phyloP scores from a whole-genome alignment of 2,888 invertebrate genomes.

The Cactoblastis cactorum region DNA sequence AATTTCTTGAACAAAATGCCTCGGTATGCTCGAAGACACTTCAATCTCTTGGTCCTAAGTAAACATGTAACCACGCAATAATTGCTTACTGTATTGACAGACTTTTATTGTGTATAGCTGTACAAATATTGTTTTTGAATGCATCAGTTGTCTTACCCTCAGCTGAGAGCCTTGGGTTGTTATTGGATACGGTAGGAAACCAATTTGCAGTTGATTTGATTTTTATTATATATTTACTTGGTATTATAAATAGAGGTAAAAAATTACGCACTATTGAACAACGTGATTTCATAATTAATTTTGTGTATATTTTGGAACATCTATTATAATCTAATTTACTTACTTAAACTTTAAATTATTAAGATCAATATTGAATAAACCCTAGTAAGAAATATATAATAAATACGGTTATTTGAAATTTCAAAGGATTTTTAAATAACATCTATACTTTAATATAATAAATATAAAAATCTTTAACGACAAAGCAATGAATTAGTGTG shows the following conservation, averaged over 20 bases:
- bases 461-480: too few relatives aligned
- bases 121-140: constrained; percentile 73
- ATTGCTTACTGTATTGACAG: constrained; percentile 74
- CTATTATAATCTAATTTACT: too few relatives aligned
- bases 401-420: too few relatives aligned
- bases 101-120: constrained; percentile 76
- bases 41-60: constrained; percentile 76
- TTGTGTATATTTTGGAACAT: too few relatives aligned
- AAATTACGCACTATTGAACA: too few relatives aligned
- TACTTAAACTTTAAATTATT: too few relatives aligned
- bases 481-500: too few relatives aligned
- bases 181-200: constrained; percentile 52
- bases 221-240: constrained; percentile 39
- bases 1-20: constrained; percentile 65
- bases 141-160: constrained; percentile 71
- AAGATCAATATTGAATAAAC: too few relatives aligned
- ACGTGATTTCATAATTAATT: not conserved
- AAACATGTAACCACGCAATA: constrained; percentile 76
- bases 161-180: constrained; percentile 48
- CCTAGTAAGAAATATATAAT: too few relatives aligned
- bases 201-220: constrained; percentile 67
- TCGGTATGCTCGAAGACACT: constrained; percentile 72
- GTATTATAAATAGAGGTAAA: constrained; percentile 19
- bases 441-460: too few relatives aligned
- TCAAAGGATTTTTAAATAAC: too few relatives aligned